These are phyloP conservation scores for Pachypanchax playfairii DNA, from an alignment of 2,113 vertebrate species.

Conservation along the genomic window DNA sequence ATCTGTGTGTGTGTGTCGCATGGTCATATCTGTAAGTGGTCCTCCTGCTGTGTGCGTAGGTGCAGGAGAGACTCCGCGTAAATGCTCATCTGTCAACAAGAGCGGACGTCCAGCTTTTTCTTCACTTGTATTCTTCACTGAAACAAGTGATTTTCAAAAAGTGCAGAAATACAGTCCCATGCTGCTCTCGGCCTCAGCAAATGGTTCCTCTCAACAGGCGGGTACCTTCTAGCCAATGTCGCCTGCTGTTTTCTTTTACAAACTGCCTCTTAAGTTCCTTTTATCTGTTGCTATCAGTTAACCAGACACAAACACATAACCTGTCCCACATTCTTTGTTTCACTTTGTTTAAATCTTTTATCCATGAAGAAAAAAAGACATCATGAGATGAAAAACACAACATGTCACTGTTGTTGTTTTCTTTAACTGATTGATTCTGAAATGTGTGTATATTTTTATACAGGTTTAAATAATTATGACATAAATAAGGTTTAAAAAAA, in stretches of 20 bases:
- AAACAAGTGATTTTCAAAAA: slow-evolving; percentile 52
- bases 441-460: background rate
- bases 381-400: slow-evolving; percentile 10
- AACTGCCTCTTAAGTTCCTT: slow-evolving; percentile 47
- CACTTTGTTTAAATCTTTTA: slow-evolving; percentile 24
- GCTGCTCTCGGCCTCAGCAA: slow-evolving; percentile 41
- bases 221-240: slow-evolving; percentile 21
- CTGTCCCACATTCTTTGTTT: slow-evolving; percentile 15
- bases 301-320: slow-evolving; percentile 11
- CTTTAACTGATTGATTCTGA: slow-evolving; percentile 8
- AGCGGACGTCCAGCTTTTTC: slow-evolving; percentile 15
- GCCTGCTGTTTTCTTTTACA: slow-evolving; percentile 38
- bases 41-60: slow-evolving; percentile 1
- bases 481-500: background rate
- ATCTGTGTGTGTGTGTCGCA: background rate
- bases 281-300: slow-evolving; percentile 45
- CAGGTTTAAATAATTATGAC: slow-evolving; percentile 5
- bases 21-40: slow-evolving; percentile 19
- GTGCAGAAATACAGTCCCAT: slow-evolving; percentile 32
- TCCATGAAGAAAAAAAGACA: background rate
- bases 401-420: slow-evolving; percentile 2
- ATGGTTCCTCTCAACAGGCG: slow-evolving; percentile 41
- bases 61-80: background rate
- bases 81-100: slow-evolving; percentile 38
- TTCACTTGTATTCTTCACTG: slow-evolving; percentile 16